Evolutionary conservation across 2,888 invertebrate genomes (phyloP).

Genomic region (Dermolepida albohirtum): DNA sequence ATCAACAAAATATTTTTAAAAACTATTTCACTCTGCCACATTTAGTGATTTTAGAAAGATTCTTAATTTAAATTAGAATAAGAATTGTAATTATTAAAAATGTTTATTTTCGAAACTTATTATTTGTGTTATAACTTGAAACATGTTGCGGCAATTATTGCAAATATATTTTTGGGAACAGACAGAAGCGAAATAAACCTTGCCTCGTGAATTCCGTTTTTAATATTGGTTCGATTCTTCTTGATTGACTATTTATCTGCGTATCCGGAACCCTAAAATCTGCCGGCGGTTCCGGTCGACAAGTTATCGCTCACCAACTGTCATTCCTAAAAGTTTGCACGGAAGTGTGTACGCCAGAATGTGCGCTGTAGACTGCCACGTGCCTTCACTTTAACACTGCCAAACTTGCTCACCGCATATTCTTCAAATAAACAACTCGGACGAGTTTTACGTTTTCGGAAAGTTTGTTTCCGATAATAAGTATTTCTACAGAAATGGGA

Average conservation of each 20-base stretch:
- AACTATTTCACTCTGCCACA: no score
- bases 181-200: no score
- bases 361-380: constrained; percentile 46
- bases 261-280: constrained; percentile 52
- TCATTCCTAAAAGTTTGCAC: constrained; percentile 58
- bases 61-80: no score
- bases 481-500: constrained; percentile 9
- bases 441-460: constrained; percentile 1
- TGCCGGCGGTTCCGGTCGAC: constrained; percentile 59
- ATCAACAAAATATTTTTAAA: no score
- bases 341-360: constrained; percentile 58
- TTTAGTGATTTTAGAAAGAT: no score
- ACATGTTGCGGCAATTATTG: no score
- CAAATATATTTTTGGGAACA: no score
- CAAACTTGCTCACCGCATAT: not conserved
- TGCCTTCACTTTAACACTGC: constrained; percentile 42
- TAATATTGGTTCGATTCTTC: constrained; percentile 17
- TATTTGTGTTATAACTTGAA: no score
- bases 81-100: no score
- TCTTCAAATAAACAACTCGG: constrained; percentile 2
- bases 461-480: constrained; percentile 4
- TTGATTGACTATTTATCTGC: constrained; percentile 36
- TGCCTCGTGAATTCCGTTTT: no score
- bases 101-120: no score
- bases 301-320: constrained; percentile 60